These are phyloP conservation scores for Sinocyclocheilus grahami DNA, from an alignment of 2,113 vertebrate species.

Conservation along the genomic window DNA sequence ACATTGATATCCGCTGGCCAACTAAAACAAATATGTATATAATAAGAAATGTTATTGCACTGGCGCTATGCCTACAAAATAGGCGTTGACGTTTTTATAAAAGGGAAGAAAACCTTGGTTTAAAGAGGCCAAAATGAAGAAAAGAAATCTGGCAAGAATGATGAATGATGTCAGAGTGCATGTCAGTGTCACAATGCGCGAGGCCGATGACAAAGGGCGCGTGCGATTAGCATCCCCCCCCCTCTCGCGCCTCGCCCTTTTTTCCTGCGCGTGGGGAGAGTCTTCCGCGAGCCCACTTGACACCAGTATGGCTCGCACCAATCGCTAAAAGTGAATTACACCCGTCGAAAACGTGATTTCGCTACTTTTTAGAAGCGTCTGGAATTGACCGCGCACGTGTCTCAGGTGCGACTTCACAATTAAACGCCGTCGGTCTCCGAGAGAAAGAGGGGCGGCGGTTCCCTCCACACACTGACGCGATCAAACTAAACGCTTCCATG, in stretches of 20 bases:
- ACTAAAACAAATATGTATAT: neutral
- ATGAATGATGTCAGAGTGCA: neutral
- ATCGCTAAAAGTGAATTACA: neutral
- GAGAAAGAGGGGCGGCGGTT: conserved; percentile 36
- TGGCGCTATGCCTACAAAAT: neutral
- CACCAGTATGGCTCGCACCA: conserved; percentile 54
- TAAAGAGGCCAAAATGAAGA: neutral
- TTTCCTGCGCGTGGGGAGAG: conserved; percentile 39
- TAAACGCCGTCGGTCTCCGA: neutral
- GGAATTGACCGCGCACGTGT: neutral
- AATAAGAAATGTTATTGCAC: neutral
- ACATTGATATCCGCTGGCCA: neutral
- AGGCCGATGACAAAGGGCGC: conserved; percentile 61
- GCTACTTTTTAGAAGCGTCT: neutral
- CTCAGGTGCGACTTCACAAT: neutral
- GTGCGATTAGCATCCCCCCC: conserved; percentile 50
- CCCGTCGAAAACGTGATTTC: neutral
- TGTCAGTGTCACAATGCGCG: conserved; percentile 33
- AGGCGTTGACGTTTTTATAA: conserved; percentile 5
- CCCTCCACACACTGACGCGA: neutral
- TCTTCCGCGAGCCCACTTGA: conserved; percentile 60
- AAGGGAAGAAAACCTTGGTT: neutral
- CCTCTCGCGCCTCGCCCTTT: conserved; percentile 75
- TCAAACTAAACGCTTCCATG: neutral
- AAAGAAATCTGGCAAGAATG: neutral